Base-by-base conservation (phyloP, 2,888 invertebrate genomes). In the Encarsia formosa region DNA sequence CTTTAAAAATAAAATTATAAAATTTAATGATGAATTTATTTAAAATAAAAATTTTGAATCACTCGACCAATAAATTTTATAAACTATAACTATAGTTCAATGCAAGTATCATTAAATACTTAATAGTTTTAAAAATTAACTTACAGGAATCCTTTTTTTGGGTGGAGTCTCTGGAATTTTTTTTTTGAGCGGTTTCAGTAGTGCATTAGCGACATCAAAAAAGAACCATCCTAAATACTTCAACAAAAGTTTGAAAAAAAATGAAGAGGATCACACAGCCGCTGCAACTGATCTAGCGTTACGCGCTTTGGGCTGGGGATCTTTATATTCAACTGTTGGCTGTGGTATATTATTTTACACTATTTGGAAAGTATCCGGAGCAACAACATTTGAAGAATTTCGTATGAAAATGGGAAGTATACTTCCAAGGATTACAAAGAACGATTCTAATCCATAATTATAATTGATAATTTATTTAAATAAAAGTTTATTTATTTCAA, bases 351-450 rank as follows among this genome's bases (percentile, higher is more conserved):
- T 46, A 3, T 37, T 37, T 29, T 46, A 19, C 11, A 19, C 37
- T 9, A 46, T 38, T 24, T 46, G 46, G 46, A 46, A 46, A 38
- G 18, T 46, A 5, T 46, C 46, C 11, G 46, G 46, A 24, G 46
- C 24, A 46, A 15, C 2, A 19, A 15, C 24, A n/a, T 46, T 46
- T 15, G 26, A 26, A 11, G 46, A 46, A 38, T 46, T 46, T 38
- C 46, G 46, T 3, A 2, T 11, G 3, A 46, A 37, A 15, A 46
- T 46, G 46, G 19, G n/a, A 26, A 46, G 29, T n/a, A 15, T 15
- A 5, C 22, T 46, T 8, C 44, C 44, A 16, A 34, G 35, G 35
- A 44, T 44, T 24, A 24, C 40, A 5, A 38, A 38, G 11, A 6
- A 31, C 6, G 15, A 6, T 31, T 31, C 31, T 31, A 31, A 3